Evolutionary conservation across 2,888 invertebrate species (phyloP).

Genomic region (Pantelozetes paolii): DNA sequence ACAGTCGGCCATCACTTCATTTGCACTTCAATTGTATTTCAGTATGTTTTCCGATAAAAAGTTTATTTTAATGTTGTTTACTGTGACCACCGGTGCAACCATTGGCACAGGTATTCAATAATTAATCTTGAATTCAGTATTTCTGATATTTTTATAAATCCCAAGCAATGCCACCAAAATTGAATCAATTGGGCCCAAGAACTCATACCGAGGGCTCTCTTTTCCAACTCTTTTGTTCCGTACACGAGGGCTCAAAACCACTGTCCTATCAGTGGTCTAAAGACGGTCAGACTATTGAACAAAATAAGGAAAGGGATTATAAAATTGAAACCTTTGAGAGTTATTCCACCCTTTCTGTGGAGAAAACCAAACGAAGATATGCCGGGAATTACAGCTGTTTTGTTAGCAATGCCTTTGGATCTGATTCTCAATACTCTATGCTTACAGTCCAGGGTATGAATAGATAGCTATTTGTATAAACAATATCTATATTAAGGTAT

Average conservation of each 20-base stretch:
- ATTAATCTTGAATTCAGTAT: no score
- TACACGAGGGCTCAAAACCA: constrained; percentile 44
- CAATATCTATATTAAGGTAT: no score
- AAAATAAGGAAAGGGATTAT: background rate
- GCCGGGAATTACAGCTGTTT: constrained; percentile 19
- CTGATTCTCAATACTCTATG: constrained; percentile 34
- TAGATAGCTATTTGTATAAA: background rate
- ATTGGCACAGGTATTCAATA: no score
- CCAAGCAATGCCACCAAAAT: no score
- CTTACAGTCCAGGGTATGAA: constrained; percentile 43
- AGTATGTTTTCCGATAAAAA: no score
- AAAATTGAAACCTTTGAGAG: background rate
- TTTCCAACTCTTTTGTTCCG: constrained; percentile 39
- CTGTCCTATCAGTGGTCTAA: constrained; percentile 45
- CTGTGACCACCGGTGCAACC: no score
- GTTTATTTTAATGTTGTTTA: no score
- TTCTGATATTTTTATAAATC: no score
- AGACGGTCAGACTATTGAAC: constrained; percentile 35
- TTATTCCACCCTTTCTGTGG: background rate
- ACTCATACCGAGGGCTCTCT: no score
- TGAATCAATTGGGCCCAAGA: no score
- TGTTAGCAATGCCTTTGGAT: constrained; percentile 37
- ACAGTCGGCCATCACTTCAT: no score
- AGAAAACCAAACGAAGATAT: background rate
- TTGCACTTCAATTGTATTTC: no score